phyloP scores from a whole-genome alignment of 1,140 invertebrate species.

The Monochamus saltuarius region DNA sequence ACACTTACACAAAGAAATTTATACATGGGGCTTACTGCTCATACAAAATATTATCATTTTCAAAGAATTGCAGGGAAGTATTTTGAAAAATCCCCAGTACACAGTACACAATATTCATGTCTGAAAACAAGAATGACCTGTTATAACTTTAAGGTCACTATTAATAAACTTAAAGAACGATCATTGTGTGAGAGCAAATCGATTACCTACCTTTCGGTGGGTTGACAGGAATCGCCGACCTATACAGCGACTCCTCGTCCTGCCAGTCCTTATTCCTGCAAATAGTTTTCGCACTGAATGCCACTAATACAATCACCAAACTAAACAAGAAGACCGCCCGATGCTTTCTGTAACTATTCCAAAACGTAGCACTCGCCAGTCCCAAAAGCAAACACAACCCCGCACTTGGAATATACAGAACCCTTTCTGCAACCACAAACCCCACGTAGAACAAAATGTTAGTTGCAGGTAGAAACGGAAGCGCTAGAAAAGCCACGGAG shows the following conservation, averaged over 20 bases:
- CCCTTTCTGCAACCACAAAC: slow-evolving; percentile 94
- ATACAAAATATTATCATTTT: too few relatives aligned
- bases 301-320: slow-evolving; percentile 64
- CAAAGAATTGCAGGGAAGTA: too few relatives aligned
- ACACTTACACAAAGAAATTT: too few relatives aligned
- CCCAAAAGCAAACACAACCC: slow-evolving; percentile 90
- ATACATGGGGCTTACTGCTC: too few relatives aligned
- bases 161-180: too few relatives aligned
- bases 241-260: slow-evolving; percentile 90
- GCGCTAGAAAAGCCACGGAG: slow-evolving; percentile 74
- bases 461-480: slow-evolving; percentile 92
- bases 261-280: slow-evolving; percentile 86
- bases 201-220: slow-evolving; percentile 89
- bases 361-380: slow-evolving; percentile 64
- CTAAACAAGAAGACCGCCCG: slow-evolving; percentile 53
- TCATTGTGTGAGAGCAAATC: background rate
- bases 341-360: slow-evolving; percentile 45
- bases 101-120: too few relatives aligned
- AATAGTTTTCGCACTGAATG: slow-evolving; percentile 76
- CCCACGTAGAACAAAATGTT: slow-evolving; percentile 96
- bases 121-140: too few relatives aligned
- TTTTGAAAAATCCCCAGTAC: too few relatives aligned
- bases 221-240: slow-evolving; percentile 87
- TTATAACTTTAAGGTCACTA: too few relatives aligned
- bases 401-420: slow-evolving; percentile 93